phyloP scores from a whole-genome alignment of 2,888 invertebrate species.

The Ceratothoa steindachneri region DNA sequence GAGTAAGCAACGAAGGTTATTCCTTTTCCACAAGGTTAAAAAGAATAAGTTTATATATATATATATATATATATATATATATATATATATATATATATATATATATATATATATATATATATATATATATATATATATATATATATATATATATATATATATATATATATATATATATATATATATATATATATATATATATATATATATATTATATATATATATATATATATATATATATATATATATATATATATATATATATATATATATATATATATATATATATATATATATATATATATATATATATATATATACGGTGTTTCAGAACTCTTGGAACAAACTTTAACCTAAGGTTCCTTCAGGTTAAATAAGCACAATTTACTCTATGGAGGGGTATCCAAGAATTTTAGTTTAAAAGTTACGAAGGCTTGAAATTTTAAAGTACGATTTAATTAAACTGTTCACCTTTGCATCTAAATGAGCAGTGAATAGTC shows the following conservation, averaged over 20 bases:
- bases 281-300: conserved; percentile 8
- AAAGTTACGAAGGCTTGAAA: too few species aligned
- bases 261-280: conserved; percentile 1
- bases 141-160: conserved; percentile 8
- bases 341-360: too few species aligned
- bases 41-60: too few species aligned
- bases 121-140: conserved; percentile 18
- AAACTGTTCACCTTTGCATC: too few species aligned
- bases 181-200: conserved; percentile 1
- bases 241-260: conserved; percentile 11
- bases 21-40: too few species aligned
- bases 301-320: too few species aligned
- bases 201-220: conserved; percentile 5
- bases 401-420: not conserved
- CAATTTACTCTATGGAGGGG: too few species aligned
- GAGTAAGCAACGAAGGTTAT: too few species aligned
- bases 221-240: conserved; percentile 5
- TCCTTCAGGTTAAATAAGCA: too few species aligned
- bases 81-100: not conserved
- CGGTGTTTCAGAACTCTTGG: too few species aligned
- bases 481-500: too few species aligned
- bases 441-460: too few species aligned
- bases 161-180: conserved; percentile 9
- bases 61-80: conserved; percentile 13
- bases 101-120: conserved; percentile 1